Evolutionary conservation across 2,113 vertebrate species (phyloP).

Genomic region (Nymphicus hollandicus): DNA sequence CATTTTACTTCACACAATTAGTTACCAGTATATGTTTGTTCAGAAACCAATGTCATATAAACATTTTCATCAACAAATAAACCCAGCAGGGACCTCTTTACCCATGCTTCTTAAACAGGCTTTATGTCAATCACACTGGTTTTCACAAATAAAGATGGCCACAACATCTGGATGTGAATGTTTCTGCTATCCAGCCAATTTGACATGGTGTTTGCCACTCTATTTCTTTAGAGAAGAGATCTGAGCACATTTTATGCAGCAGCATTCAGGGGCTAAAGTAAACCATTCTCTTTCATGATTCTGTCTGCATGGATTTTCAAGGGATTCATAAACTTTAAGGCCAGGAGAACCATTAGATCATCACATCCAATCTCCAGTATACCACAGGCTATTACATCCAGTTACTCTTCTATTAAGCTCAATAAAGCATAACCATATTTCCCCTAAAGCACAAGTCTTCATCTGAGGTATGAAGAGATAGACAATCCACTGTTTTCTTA

Average conservation of each 20-base stretch:
- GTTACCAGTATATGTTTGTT: not conserved
- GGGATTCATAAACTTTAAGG: slow-evolving; percentile 15
- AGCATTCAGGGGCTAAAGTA: not conserved
- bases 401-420: slow-evolving; percentile 12
- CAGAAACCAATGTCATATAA: not conserved
- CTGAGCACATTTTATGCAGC: not conserved
- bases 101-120: not conserved
- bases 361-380: not conserved
- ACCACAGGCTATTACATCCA: slow-evolving; percentile 11
- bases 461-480: not conserved
- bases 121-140: not conserved
- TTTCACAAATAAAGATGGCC: not conserved
- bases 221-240: not conserved
- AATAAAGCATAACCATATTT: slow-evolving; percentile 1
- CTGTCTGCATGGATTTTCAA: not conserved
- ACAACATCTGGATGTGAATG: not conserved
- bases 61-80: not conserved
- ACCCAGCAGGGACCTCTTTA: not conserved
- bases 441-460: not conserved
- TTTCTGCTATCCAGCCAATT: not conserved
- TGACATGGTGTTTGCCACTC: not conserved
- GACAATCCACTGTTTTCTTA: not conserved
- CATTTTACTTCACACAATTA: not conserved
- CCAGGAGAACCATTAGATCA: slow-evolving; percentile 19
- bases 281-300: not conserved